These are phyloP conservation scores for Pica pica DNA, from an alignment of 2,113 vertebrate genomes.

Conservation along the genomic window DNA sequence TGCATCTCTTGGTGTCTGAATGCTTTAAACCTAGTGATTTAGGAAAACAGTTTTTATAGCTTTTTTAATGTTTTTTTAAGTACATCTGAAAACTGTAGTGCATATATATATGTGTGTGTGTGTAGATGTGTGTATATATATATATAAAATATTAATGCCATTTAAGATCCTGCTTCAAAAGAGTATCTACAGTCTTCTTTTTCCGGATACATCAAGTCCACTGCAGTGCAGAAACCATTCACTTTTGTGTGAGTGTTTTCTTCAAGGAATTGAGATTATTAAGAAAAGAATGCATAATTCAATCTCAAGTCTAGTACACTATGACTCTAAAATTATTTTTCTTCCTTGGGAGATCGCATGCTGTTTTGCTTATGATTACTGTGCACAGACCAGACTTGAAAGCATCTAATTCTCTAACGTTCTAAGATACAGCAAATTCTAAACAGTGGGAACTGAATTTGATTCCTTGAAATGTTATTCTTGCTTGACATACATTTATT, in stretches of 20 bases:
- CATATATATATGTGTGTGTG: background rate
- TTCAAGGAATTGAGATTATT: constrained; percentile 22
- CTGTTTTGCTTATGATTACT: constrained; percentile 2
- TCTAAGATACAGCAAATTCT: background rate
- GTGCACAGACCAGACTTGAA: background rate
- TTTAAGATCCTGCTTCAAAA: background rate
- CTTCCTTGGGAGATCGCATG: constrained; percentile 3
- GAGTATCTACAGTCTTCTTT: background rate
- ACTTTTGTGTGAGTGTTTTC: background rate
- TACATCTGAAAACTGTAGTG: background rate
- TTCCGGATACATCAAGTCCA: background rate
- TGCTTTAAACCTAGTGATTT: background rate
- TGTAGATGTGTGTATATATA: background rate
- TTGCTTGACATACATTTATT: background rate
- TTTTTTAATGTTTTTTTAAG: background rate
- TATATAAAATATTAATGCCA: background rate
- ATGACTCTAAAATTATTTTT: background rate
- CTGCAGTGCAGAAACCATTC: background rate
- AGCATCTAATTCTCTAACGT: background rate
- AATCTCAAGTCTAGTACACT: background rate
- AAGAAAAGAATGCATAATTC: constrained; percentile 20
- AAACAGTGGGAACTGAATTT: background rate
- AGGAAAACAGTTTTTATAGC: background rate
- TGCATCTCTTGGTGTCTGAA: background rate
- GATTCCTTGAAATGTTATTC: constrained; percentile 6